A percentile compares a stretch with the other conserved stretches of the same genome.
phyloP scores from a whole-genome alignment of 1,140 invertebrate genomes.

The Coenobita brevimanus region DNA sequence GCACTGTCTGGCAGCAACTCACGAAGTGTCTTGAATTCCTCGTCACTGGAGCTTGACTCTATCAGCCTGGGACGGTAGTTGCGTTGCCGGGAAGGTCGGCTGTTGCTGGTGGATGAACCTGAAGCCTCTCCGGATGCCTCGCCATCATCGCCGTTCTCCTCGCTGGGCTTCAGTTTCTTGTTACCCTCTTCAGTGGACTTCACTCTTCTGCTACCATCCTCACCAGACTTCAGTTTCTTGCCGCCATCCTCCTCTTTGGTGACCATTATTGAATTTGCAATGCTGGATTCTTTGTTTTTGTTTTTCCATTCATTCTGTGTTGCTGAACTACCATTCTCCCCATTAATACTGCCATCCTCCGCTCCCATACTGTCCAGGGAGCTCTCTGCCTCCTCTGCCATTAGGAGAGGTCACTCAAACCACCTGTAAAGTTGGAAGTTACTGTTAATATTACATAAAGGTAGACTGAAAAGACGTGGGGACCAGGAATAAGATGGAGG shows the following conservation, averaged over 20 bases:
- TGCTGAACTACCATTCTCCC: not conserved
- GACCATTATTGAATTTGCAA: too few species aligned
- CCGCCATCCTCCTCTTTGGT: conserved; percentile 7
- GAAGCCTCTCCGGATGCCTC: conserved; percentile 19
- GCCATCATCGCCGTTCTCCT: not conserved
- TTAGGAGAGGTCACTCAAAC: conserved; percentile 4
- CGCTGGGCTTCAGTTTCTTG: not conserved
- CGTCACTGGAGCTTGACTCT: conserved; percentile 1
- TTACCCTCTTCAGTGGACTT: not conserved
- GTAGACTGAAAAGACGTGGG: too few species aligned
- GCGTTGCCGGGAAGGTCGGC: not conserved
- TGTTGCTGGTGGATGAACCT: not conserved
- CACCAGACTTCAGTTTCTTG: not conserved
- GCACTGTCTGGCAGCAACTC: not conserved
- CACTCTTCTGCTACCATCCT: conserved; percentile 2
- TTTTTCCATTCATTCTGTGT: not conserved
- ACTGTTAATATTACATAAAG: too few species aligned
- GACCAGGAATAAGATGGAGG: too few species aligned
- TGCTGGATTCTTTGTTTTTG: too few species aligned
- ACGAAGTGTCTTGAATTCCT: not conserved
- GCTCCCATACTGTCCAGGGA: not conserved
- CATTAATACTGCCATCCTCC: not conserved
- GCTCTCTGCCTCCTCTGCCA: conserved; percentile 28
- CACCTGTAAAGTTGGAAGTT: not conserved
- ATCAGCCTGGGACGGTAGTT: conserved; percentile 7